A percentile compares a stretch with the other conserved stretches of the same genome.
Evolutionary conservation across 2,888 invertebrate genomes (phyloP).

Genomic region (Ochlodes sylvanus): DNA sequence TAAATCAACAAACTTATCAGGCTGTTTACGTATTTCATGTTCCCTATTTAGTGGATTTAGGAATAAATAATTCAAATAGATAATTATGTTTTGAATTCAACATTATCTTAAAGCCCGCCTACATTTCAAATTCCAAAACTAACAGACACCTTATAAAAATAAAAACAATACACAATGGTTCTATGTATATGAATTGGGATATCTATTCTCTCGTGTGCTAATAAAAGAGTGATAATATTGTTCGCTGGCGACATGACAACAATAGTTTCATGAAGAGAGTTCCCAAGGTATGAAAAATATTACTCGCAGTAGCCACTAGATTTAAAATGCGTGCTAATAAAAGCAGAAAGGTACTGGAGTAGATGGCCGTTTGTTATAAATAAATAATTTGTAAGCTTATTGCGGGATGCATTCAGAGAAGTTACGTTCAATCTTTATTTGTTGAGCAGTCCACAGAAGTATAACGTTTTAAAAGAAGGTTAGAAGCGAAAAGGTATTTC

Average conservation of each 20-base stretch:
- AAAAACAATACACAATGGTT: too few relatives aligned
- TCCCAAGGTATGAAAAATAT: slow-evolving; percentile 31
- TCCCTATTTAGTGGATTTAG: too few relatives aligned
- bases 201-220: not conserved
- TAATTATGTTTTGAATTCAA: too few relatives aligned
- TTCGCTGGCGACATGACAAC: slow-evolving; percentile 17
- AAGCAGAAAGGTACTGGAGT: slow-evolving; percentile 31
- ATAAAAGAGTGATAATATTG: slow-evolving; percentile 12
- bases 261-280: slow-evolving; percentile 24
- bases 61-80: too few relatives aligned
- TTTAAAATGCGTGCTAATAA: slow-evolving; percentile 38
- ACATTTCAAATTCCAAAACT: too few relatives aligned
- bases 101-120: too few relatives aligned
- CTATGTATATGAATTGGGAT: not conserved
- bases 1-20: too few relatives aligned
- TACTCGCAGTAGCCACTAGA: slow-evolving; percentile 24
- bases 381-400: slow-evolving; percentile 38
- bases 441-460: slow-evolving; percentile 1
- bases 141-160: too few relatives aligned
- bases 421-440: slow-evolving; percentile 26
- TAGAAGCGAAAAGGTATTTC: not conserved
- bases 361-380: slow-evolving; percentile 34
- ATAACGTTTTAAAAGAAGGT: not conserved
- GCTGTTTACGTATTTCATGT: too few relatives aligned
- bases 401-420: slow-evolving; percentile 19